Conservation (phyloP, 2,113 vertebrate species). For the Alethe diademata region DNA sequence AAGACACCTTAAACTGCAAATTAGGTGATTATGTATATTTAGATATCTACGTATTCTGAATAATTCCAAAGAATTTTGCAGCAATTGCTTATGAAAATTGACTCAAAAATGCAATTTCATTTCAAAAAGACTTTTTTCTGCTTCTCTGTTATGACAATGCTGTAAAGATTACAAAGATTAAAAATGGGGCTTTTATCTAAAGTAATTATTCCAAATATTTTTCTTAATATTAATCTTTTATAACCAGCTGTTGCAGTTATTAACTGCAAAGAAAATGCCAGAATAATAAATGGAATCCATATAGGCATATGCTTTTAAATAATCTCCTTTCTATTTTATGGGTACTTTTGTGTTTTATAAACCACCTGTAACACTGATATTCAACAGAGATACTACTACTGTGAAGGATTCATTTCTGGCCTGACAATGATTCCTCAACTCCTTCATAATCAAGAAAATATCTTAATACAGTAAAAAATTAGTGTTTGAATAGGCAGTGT, state of each 20-base stretch:
- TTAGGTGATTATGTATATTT: neutral
- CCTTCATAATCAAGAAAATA: neutral
- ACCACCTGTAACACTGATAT: neutral
- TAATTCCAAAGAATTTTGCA: neutral
- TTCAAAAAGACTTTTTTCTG: neutral
- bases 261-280: neutral
- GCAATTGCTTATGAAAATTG: too few species aligned
- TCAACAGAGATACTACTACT: neutral
- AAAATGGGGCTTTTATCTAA: neutral
- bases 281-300: neutral
- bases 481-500: neutral
- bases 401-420: neutral
- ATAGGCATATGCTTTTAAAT: neutral
- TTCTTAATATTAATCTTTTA: neutral
- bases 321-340: neutral
- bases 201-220: neutral
- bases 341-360: neutral
- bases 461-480: neutral
- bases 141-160: neutral
- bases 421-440: neutral
- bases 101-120: neutral
- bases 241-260: neutral
- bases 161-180: neutral
- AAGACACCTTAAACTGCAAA: neutral
- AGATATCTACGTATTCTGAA: neutral